Evolutionary conservation across 2,113 vertebrate genomes (phyloP), one percentile per base, ranked within the genome.

Genomic region (Boleophthalmus pectinirostris): DNA sequence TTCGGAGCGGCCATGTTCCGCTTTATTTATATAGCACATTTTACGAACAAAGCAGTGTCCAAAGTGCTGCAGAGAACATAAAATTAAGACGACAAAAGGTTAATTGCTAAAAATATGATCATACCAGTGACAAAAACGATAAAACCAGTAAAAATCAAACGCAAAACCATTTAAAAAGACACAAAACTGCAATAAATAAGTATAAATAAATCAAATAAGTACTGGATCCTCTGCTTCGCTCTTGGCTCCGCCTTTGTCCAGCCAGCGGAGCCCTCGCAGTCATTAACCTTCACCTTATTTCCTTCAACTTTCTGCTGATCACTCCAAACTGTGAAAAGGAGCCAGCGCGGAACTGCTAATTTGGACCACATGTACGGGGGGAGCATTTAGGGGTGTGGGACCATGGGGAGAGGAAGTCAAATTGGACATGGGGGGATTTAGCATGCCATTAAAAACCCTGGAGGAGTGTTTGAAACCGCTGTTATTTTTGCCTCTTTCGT

Each of bases 291-390:
- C 45, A 71, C 69, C 23, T 72, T 29, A 24, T 53, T 68, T 76
- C 66, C 43, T 38, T 38, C 12, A 33, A 9, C 15, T 20, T 72
- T 72, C 7, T 1, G 15, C 69, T 78, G 80, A 73, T 70, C 38
- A 5, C 24, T 75, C 38, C 47, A 73, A 77, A 87, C 63, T 71
- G 24, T 66, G 70, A 73, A 68, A 65, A 57, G 63, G 49, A 70
- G 43, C 51, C 21, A 73, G 66, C 47, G n/a, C 21, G 71, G 68
- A 73, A 69, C 35, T 0, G 3, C 63, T 77, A 54, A 79, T 76
- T 56, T 69, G 70, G 45, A 82, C 71, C 71, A 83, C 9, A 64
- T 77, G 73, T 73, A 73, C 45, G 21, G 63, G 35, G 56, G 68
- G 51, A 53, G 51, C 3, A 15, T 47, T 79, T 73, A 66, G 33